phyloP scores from a whole-genome alignment of 1,140 invertebrate genomes.

The Pseudomyrmex gracilis region DNA sequence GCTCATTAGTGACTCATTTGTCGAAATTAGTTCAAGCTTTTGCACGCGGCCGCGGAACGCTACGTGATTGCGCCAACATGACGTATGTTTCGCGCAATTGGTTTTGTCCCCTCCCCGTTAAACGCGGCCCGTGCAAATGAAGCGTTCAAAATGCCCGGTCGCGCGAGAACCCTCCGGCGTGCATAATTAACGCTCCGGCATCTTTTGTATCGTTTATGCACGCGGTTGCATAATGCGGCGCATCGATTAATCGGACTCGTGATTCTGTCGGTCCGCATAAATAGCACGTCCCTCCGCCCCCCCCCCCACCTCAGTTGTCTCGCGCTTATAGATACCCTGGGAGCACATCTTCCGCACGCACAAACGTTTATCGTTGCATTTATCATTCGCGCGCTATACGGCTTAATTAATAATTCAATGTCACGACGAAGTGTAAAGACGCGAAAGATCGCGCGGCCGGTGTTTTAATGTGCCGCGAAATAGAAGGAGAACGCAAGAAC shows the following conservation, averaged over 20 bases:
- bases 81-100: slow-evolving; percentile 20
- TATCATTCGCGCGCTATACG: slow-evolving; percentile 9
- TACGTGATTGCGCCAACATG: slow-evolving; percentile 21
- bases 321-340: not conserved
- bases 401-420: slow-evolving; percentile 67
- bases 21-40: slow-evolving; percentile 36
- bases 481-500: not conserved
- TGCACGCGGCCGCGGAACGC: not conserved
- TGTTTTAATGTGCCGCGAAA: slow-evolving; percentile 4
- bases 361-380: slow-evolving; percentile 26
- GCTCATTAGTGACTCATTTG: slow-evolving; percentile 22
- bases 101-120: slow-evolving; percentile 33
- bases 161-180: not conserved
- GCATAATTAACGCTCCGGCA: slow-evolving; percentile 57
- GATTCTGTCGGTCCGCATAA: slow-evolving; percentile 18
- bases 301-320: not conserved
- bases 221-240: slow-evolving; percentile 33
- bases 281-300: not conserved
- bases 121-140: slow-evolving; percentile 39
- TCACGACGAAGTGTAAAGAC: slow-evolving; percentile 11
- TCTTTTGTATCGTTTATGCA: slow-evolving; percentile 59
- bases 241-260: slow-evolving; percentile 59
- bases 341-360: not conserved
- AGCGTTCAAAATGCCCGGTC: not conserved
- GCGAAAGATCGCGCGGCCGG: not conserved